These are phyloP conservation scores for Psylliodes chrysocephalus DNA, from an alignment of 2,888 invertebrate species.

Conservation along the genomic window DNA sequence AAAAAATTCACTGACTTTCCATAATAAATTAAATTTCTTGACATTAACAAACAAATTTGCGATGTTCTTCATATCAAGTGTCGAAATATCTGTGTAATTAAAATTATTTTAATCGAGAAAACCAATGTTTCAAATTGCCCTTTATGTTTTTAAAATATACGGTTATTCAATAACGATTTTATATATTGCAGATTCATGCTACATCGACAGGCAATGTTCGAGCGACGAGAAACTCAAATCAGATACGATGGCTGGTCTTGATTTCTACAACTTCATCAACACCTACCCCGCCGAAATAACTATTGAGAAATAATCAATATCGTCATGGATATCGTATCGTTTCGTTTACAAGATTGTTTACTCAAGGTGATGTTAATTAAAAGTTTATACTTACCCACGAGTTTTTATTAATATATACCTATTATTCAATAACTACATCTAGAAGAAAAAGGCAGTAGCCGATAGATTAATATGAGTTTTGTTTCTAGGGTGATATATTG, in stretches of 20 bases:
- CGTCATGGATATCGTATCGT: background rate
- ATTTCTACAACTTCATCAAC: slow-evolving; percentile 53
- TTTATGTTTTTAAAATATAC: no score
- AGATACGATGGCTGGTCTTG: slow-evolving; percentile 46
- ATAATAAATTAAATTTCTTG: no score
- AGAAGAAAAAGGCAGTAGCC: background rate
- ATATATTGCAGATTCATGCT: slow-evolving; percentile 64
- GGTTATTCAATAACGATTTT: no score
- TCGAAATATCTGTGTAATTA: no score
- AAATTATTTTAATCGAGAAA: no score
- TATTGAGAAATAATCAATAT: slow-evolving; percentile 46
- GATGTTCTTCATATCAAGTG: no score
- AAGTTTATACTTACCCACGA: slow-evolving; percentile 20
- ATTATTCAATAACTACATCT: background rate
- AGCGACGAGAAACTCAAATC: slow-evolving; percentile 52
- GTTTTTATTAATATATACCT: background rate
- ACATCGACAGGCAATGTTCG: slow-evolving; percentile 57
- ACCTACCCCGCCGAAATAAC: slow-evolving; percentile 50
- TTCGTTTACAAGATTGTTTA: slow-evolving; percentile 10
- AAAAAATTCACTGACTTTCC: no score
- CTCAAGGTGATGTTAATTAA: background rate
- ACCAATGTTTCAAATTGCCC: no score
- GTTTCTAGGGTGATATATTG: slow-evolving; percentile 20
- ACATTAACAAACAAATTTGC: no score
- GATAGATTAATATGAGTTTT: background rate